Evolutionary conservation across 2,888 invertebrate species (phyloP), one percentile per base, ranked within the genome.

Genomic region (Chrysotoxum bicinctum): DNA sequence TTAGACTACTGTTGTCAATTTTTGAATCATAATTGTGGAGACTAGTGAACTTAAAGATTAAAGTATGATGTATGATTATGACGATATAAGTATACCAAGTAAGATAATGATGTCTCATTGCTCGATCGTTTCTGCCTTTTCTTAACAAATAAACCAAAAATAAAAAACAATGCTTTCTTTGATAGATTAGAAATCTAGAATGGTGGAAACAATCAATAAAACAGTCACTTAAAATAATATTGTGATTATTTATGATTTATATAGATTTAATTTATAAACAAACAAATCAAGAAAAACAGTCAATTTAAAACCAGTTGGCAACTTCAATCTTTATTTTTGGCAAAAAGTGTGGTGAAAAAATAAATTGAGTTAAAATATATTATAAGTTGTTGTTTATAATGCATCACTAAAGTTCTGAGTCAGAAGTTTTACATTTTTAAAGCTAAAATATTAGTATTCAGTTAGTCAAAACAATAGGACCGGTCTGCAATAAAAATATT

Each of bases 391-490:
- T 54, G 54, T 16, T 30, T 54, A 4, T 54, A n/a, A 19, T 58
- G 35, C 19, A 35, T 35, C 7, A 21, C 16, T 12, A 0, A 26
- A 58, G 1, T 58, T 58, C 35, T 58, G 32, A 35, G 35, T 58
- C 14, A 58, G n/a, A 37, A 37, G 1, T 21, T 2, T 21, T 21
- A 12, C 21, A 48, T 21, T 52, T n/a, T 30, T 19, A 19, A 35
- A 14, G 12, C 35, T 14, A 12, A 2, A 23, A 4, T 58, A 35
- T 21, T 58, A 12, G 19, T 8, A 23, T 58, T 58, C 23, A 14
- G 37, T 58, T 21, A 8, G 19, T 58, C 58, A 58, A 21, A 35
- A 58, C 21, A 58, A 58, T 58, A 21, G 14, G 21, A 58, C 58
- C 58, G 19, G 58, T 58, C 21, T 37, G 2, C 4, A n/a, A n/a